phyloP scores from a whole-genome alignment of 1,140 invertebrate species.

The Coboldia fuscipes region DNA sequence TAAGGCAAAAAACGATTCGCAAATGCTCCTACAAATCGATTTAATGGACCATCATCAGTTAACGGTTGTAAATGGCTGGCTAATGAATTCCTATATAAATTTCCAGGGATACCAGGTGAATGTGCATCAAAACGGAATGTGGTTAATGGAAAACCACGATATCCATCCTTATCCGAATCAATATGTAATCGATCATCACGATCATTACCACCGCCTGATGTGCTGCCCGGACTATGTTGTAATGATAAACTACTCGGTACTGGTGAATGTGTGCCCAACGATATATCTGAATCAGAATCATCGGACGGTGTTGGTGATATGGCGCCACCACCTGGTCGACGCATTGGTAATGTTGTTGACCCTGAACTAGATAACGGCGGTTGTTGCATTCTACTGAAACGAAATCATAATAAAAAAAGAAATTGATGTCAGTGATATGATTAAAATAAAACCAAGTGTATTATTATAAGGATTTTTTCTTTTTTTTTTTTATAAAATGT shows the following conservation, averaged over 20 bases:
- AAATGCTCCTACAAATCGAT: conserved; percentile 3
- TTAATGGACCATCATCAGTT: not conserved
- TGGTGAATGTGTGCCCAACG: conserved; percentile 28
- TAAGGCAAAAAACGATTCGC: conserved; percentile 4
- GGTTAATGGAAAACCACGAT: conserved; percentile 12
- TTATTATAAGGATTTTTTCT: too few species aligned
- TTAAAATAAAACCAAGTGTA: too few species aligned
- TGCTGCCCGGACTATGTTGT: conserved; percentile 20
- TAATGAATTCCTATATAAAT: too few species aligned
- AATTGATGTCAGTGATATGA: not conserved
- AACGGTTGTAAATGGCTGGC: conserved; percentile 9
- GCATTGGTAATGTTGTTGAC: conserved; percentile 9
- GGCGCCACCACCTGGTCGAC: conserved; percentile 13
- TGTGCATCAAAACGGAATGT: conserved; percentile 5
- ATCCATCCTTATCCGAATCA: conserved; percentile 19
- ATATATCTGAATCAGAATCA: conserved; percentile 28
- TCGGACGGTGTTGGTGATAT: conserved; percentile 20
- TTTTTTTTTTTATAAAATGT: too few species aligned
- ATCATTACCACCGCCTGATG: conserved; percentile 18
- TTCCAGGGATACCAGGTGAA: conserved; percentile 1
- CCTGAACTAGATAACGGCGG: conserved; percentile 10
- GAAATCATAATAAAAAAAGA: not conserved
- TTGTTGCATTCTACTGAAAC: conserved; percentile 18
- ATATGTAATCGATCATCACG: conserved; percentile 17
- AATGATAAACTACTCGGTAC: conserved; percentile 21